Evolutionary conservation across 1,140 invertebrate genomes (phyloP).

Genomic region (Cyphomyrmex costatus): DNA sequence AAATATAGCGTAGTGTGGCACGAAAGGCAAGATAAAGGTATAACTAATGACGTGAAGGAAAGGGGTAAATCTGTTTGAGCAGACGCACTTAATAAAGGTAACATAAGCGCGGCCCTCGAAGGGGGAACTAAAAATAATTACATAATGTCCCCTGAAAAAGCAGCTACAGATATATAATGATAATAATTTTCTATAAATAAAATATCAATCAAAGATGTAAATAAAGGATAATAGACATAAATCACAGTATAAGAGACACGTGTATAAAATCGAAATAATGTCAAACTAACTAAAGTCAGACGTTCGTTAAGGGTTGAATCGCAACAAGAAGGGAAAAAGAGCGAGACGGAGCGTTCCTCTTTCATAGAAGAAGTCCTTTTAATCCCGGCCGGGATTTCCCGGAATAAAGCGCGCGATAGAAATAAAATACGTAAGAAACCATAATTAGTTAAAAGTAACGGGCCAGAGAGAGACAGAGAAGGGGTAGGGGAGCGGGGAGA

Average conservation of each 20-base stretch:
- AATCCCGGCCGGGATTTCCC: conserved; percentile 48
- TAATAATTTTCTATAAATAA: not conserved
- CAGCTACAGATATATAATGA: not conserved
- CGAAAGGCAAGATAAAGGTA: not conserved
- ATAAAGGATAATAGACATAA: too few species aligned
- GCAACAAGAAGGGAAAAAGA: not conserved
- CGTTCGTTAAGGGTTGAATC: not conserved
- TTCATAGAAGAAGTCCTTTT: conserved; percentile 26
- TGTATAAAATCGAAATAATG: not conserved
- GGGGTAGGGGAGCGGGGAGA: not conserved
- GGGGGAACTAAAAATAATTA: not conserved
- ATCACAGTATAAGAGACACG: not conserved
- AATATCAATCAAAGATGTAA: not conserved
- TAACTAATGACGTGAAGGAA: not conserved
- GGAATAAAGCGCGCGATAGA: conserved; percentile 36
- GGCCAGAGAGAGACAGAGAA: not conserved
- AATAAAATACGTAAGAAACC: conserved; percentile 57
- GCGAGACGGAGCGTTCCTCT: not conserved
- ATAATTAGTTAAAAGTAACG: conserved; percentile 59
- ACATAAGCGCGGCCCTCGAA: not conserved
- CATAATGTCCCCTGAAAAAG: not conserved
- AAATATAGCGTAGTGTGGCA: not conserved
- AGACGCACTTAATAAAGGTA: not conserved
- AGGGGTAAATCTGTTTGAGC: not conserved
- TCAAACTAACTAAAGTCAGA: not conserved